Base-by-base conservation (phyloP, 1,140 invertebrate species). In the Platorchestia sp. region DNA sequence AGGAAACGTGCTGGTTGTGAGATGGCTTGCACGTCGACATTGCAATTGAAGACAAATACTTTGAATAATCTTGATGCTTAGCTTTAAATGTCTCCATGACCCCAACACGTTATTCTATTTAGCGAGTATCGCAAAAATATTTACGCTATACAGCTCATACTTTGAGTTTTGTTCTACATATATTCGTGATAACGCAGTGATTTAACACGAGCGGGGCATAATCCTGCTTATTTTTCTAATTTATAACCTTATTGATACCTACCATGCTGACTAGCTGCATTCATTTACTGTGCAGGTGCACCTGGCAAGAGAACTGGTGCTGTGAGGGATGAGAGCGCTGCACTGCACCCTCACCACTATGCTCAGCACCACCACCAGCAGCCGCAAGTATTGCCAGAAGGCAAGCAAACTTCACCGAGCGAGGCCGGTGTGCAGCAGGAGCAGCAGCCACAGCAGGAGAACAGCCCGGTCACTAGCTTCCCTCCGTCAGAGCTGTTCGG, bases 301-400 rank as follows among this genome's bases (percentile, higher is more conserved):
- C 87, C 87, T 89, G 41, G 7, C 5, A 89, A 89, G 87, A 89
- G 87, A 44, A 89, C n/a, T 14, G 41, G 6, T 89, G 10, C 87
- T 44, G 87, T 41, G 14, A 42, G 87, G 41, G 87, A 44, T 89
- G 87, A 89, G 10, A 36, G 59, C 59, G 59, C 36, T 75, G 59
- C 59, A 22, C 10, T 75, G 27, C 59, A 7, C 96, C 96, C 95
- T 95, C 90, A 91, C 40, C 96, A 96, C 95, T 93, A 89, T 53
- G 95, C 91, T 87, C 96, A 96, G 87, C 96, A 95, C 95, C 95
- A 87, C 44, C 96, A 95, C 95, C 96, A 96, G 95, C 96, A 96
- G 75, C 75, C 96, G 95, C 96, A 75, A 27, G 59, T 75, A 36
- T 75, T 75, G 59, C 59, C 59, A 75, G 59, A 75, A 36, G 59